phyloP scores from a whole-genome alignment of 2,888 invertebrate species.

The Zaprionus bogoriensis region DNA sequence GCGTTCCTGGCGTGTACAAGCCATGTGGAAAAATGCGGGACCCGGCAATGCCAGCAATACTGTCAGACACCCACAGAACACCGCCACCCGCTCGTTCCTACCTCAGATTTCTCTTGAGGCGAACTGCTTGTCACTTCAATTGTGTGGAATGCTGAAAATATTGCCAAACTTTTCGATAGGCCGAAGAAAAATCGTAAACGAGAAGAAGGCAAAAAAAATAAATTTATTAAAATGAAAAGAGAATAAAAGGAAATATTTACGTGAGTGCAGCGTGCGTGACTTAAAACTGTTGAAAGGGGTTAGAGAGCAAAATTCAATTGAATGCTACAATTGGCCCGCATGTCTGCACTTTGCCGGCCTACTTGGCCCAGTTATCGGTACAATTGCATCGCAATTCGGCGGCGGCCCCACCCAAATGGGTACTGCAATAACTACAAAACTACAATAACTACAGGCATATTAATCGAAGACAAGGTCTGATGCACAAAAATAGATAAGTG shows the following conservation, averaged over 20 bases:
- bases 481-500: constrained; percentile 51
- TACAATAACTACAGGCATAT: not conserved
- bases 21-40: constrained; percentile 73
- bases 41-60: constrained; percentile 9
- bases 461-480: constrained; percentile 27
- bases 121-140: constrained; percentile 49
- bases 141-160: constrained; percentile 44
- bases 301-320: constrained; percentile 35
- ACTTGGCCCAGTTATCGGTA: constrained; percentile 42
- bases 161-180: constrained; percentile 33
- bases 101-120: not conserved
- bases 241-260: constrained; percentile 5
- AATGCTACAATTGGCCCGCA: constrained; percentile 59
- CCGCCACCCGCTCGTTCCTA: not conserved
- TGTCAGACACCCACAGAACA: not conserved
- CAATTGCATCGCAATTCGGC: constrained; percentile 32
- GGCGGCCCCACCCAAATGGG: constrained; percentile 15
- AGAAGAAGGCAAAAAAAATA: not conserved
- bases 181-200: not conserved
- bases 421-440: not conserved
- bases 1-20: constrained; percentile 44
- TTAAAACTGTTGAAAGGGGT: constrained; percentile 18
- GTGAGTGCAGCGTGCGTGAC: constrained; percentile 32
- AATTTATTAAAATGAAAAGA: constrained; percentile 32
- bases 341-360: constrained; percentile 52